phyloP scores from a whole-genome alignment of 2,113 vertebrate genomes.

The Blennius ocellaris region DNA sequence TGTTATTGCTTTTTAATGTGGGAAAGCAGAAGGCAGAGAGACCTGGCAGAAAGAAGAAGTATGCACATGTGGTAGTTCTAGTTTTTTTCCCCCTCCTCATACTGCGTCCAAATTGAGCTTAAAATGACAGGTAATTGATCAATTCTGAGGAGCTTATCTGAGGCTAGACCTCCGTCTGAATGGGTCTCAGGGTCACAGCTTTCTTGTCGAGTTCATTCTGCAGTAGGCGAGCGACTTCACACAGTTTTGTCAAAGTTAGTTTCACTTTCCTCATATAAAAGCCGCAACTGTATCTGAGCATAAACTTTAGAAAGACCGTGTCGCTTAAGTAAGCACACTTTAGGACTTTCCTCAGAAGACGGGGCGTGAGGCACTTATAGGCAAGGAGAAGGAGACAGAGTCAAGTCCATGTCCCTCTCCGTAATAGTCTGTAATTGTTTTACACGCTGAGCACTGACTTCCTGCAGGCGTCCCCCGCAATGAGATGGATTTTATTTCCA shows the following conservation, averaged over 20 bases:
- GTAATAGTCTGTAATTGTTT: constrained; percentile 71
- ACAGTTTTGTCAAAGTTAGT: not conserved
- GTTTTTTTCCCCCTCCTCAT: not conserved
- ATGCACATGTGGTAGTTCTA: not conserved
- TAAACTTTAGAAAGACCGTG: not conserved
- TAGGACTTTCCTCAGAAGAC: constrained; percentile 25
- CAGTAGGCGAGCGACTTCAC: not conserved
- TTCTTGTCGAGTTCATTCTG: not conserved
- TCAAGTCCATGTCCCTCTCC: constrained; percentile 24
- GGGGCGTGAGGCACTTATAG: constrained; percentile 41
- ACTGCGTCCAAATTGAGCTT: constrained; percentile 27
- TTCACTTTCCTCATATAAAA: not conserved
- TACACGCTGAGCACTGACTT: constrained; percentile 53
- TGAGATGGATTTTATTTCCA: constrained; percentile 71
- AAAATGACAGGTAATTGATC: constrained; percentile 36
- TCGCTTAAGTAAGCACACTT: not conserved
- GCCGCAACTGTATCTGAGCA: not conserved
- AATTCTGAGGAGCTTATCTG: constrained; percentile 4
- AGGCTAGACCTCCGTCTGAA: constrained; percentile 7
- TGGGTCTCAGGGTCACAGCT: constrained; percentile 3
- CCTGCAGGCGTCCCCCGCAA: constrained; percentile 62
- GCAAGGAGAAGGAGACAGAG: constrained; percentile 57
- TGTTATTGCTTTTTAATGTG: constrained; percentile 37
- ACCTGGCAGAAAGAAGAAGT: not conserved
- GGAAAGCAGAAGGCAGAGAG: constrained; percentile 14